Evolutionary conservation across 2,797 vertebrate genomes (phyloP).

Genomic region (Phyllotis vaccarum): DNA sequence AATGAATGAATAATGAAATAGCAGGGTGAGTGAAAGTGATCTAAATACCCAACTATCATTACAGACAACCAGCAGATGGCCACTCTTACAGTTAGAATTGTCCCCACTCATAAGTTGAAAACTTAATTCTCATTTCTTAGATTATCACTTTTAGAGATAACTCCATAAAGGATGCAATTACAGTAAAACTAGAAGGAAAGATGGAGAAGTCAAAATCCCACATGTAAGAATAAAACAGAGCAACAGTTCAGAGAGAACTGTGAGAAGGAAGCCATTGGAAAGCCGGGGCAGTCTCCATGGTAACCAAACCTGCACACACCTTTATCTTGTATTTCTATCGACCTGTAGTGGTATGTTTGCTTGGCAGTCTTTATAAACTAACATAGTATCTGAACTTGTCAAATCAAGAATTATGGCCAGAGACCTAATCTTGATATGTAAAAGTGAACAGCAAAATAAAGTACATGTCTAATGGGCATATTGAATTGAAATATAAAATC

Average conservation of each 20-base stretch:
- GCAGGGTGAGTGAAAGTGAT: background rate
- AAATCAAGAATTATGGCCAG: background rate
- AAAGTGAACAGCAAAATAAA: background rate
- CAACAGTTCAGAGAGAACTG: background rate
- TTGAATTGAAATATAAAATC: background rate
- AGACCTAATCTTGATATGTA: background rate
- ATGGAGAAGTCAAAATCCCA: background rate
- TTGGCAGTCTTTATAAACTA: background rate
- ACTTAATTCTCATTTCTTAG: background rate
- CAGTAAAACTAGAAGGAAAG: background rate
- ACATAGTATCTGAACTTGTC: background rate
- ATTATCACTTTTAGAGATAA: background rate
- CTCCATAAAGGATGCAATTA: background rate
- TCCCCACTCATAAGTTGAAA: background rate
- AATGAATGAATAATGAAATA: constrained; percentile 35
- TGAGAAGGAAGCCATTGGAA: background rate
- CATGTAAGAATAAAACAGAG: background rate
- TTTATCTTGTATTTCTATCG: background rate
- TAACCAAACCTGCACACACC: background rate
- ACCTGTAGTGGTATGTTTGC: background rate
- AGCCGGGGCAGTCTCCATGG: background rate
- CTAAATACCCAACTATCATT: background rate
- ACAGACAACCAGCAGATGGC: background rate
- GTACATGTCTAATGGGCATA: background rate
- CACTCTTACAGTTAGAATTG: background rate